Evolutionary conservation across 2,797 vertebrate genomes (phyloP), one percentile per base, ranked within the genome.

Genomic region (Ctenopoma kingsleyae): DNA sequence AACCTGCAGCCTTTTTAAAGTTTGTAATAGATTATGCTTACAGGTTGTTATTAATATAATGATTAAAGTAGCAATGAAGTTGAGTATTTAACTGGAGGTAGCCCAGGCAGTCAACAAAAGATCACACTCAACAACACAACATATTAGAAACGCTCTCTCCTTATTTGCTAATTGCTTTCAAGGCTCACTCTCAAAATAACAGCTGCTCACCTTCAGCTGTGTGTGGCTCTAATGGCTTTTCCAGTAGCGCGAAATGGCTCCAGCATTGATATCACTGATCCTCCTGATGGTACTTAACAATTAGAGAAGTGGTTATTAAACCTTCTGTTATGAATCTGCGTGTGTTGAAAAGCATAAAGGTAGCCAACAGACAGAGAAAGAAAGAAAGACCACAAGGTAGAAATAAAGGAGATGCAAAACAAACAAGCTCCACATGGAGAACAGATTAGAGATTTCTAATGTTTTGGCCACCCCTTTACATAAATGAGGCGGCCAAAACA

Each of bases 181-280:
- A 71, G 6, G 8, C 50, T 27, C 23, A 22, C 5, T 38, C 47
- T 63, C 17, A 50, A 40, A 79, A 22, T 59, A 22, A 51, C 51
- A 30, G 70, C 46, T 2, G 55, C 72, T 65, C 54, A 74, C 43
- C 30, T 60, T 69, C 52, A 76, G 0, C 55, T 51, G 36, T 43
- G 48, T 67, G 61, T 20, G 61, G 58, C 69, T 71, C 32, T 78
- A 56, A 78, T 80, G 57, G 53, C 27, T 82, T 43, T 64, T 60
- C 30, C 76, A 74, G 78, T 64, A 74, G 62, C 32, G 35, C n/a
- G 35, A 71, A 48, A 55, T 20, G 67, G 35, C 59, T 71, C 73
- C 58, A 56, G 62, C 38, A 6, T 1, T 53, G 62, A 54, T 69
- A 55, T 80, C 68, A 49, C 32, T 32, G 72, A 77, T 71, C 55